Percentiles rank a stretch among this genome's conserved stretches.
phyloP scores from a whole-genome alignment of 1,140 invertebrate genomes.

The Gerris buenoi region DNA sequence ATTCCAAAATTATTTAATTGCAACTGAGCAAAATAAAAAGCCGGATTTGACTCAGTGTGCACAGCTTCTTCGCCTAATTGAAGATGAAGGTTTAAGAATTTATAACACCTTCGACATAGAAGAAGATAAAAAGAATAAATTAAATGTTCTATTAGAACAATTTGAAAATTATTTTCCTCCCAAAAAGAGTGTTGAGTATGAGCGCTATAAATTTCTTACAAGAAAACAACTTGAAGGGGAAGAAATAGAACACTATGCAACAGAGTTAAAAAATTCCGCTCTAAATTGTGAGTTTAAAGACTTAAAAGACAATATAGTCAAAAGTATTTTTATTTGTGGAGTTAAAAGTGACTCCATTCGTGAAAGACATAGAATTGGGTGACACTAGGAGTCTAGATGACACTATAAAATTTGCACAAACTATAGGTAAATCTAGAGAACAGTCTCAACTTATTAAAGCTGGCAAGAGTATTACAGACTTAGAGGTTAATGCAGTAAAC shows the following conservation, averaged over 20 bases:
- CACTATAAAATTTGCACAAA: background rate
- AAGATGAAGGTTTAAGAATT: background rate
- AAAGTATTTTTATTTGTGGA: background rate
- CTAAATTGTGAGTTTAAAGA: background rate
- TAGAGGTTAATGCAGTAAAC: too few species aligned
- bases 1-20: background rate
- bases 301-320: too few species aligned
- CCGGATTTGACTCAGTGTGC: background rate
- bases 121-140: background rate
- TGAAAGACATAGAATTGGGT: background rate
- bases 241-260: background rate
- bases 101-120: background rate
- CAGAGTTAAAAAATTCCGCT: background rate
- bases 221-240: background rate
- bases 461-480: too few species aligned
- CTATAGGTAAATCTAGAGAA: background rate
- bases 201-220: background rate
- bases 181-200: background rate
- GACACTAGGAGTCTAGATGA: background rate
- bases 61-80: background rate
- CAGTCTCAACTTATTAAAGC: too few species aligned
- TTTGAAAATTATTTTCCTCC: background rate
- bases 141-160: too few species aligned
- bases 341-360: background rate
- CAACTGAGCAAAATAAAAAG: background rate